Conservation (phyloP, 1,140 invertebrate genomes). For the Drosophila cardini region DNA sequence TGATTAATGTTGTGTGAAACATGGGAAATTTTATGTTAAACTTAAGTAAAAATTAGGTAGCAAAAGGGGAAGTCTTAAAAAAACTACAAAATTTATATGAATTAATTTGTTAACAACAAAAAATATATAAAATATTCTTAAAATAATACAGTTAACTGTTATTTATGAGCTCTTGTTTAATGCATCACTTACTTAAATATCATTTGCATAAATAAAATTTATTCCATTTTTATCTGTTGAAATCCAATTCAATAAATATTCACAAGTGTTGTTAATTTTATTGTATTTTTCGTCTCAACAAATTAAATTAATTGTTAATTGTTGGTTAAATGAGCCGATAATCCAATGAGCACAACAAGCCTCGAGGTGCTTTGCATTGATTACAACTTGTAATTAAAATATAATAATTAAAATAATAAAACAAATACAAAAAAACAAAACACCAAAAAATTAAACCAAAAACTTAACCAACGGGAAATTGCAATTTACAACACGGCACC, state of each 20-base stretch:
- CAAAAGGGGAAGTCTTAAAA: background rate
- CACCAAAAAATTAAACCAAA: conserved; percentile 39
- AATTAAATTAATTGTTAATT: conserved; percentile 13
- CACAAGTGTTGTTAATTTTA: conserved; percentile 5
- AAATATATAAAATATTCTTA: background rate
- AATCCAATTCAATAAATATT: conserved; percentile 1
- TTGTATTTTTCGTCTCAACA: background rate
- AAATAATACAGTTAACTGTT: background rate
- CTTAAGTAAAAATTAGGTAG: background rate
- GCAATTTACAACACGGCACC: conserved; percentile 63
- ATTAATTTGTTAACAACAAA: too few relatives aligned
- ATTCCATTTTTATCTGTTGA: too few relatives aligned
- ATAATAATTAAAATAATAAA: conserved; percentile 78
- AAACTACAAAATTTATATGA: too few relatives aligned
- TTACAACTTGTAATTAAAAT: conserved; percentile 64
- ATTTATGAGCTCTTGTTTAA: too few relatives aligned
- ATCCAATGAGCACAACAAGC: conserved; percentile 50
- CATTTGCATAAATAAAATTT: conserved; percentile 12
- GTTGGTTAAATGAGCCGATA: conserved; percentile 54
- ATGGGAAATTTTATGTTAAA: too few relatives aligned
- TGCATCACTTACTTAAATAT: background rate
- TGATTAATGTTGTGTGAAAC: background rate
- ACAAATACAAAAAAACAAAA: conserved; percentile 18
- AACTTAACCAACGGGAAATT: conserved; percentile 70
- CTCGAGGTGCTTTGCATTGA: conserved; percentile 58